Evolutionary conservation across 2,797 vertebrate species (phyloP).

Genomic region (Dicrostonyx torquatus): DNA sequence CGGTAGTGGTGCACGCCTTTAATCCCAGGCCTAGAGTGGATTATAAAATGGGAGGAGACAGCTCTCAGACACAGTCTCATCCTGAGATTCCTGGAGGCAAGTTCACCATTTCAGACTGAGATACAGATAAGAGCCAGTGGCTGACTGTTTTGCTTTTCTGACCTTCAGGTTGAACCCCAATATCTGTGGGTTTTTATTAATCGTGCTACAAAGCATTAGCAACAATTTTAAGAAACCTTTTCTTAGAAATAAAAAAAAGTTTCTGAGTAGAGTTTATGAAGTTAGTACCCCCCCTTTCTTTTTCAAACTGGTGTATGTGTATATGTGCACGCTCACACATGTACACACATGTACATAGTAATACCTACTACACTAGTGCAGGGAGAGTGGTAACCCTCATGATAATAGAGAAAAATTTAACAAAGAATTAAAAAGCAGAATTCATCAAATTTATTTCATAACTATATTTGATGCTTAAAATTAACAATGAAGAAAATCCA

Average conservation of each 20-base stretch:
- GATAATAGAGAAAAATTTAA: background rate
- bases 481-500: constrained; percentile 14
- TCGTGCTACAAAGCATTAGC: background rate
- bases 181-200: no score
- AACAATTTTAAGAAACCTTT: background rate
- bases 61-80: no score
- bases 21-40: no score
- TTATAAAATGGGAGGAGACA: no score
- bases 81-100: no score
- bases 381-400: background rate
- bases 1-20: no score
- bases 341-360: no score
- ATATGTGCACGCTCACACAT: background rate
- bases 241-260: background rate
- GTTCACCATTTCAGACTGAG: no score
- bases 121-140: no score
- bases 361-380: background rate
- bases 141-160: no score
- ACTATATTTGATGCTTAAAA: background rate
- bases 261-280: constrained; percentile 4
- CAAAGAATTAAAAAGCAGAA: background rate
- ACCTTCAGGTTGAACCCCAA: no score
- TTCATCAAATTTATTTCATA: background rate
- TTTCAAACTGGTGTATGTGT: background rate
- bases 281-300: background rate